A percentile compares a stretch with the other conserved stretches of the same genome.
phyloP scores from a whole-genome alignment of 2,888 invertebrate genomes.

The Congeria kusceri region DNA sequence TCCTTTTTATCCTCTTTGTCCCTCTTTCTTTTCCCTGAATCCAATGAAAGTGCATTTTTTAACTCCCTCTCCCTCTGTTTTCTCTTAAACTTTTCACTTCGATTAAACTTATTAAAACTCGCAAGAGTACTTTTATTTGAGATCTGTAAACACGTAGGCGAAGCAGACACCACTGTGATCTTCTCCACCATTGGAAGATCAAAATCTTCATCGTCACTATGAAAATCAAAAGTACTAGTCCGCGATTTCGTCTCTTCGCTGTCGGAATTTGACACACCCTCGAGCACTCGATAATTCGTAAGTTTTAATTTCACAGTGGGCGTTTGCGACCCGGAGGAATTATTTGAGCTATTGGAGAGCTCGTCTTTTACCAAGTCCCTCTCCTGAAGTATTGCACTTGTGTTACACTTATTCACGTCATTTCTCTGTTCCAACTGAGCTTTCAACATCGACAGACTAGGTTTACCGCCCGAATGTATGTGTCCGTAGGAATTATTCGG shows the following conservation, averaged over 20 bases:
- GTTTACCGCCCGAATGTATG: slow-evolving; percentile 55
- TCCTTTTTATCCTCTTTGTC: slow-evolving; percentile 78
- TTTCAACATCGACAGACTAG: slow-evolving; percentile 59
- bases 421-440: slow-evolving; percentile 64
- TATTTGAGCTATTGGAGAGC: slow-evolving; percentile 30
- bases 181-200: slow-evolving; percentile 61
- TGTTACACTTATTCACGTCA: slow-evolving; percentile 42
- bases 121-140: slow-evolving; percentile 74
- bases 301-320: slow-evolving; percentile 66
- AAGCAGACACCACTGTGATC: slow-evolving; percentile 70
- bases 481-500: slow-evolving; percentile 23
- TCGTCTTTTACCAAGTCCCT: slow-evolving; percentile 43
- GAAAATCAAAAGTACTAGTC: slow-evolving; percentile 77
- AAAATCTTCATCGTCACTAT: slow-evolving; percentile 80
- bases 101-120: slow-evolving; percentile 69
- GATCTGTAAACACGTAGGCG: slow-evolving; percentile 75
- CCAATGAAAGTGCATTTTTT: slow-evolving; percentile 64
- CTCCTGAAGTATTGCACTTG: slow-evolving; percentile 52
- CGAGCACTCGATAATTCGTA: slow-evolving; percentile 59
- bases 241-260: slow-evolving; percentile 62
- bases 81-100: slow-evolving; percentile 77
- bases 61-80: slow-evolving; percentile 69
- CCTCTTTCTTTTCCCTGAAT: slow-evolving; percentile 75
- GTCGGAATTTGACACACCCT: slow-evolving; percentile 62
- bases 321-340: slow-evolving; percentile 30